These are phyloP conservation scores for Proisotoma minuta DNA, from an alignment of 2,888 invertebrate genomes.

Conservation along the genomic window DNA sequence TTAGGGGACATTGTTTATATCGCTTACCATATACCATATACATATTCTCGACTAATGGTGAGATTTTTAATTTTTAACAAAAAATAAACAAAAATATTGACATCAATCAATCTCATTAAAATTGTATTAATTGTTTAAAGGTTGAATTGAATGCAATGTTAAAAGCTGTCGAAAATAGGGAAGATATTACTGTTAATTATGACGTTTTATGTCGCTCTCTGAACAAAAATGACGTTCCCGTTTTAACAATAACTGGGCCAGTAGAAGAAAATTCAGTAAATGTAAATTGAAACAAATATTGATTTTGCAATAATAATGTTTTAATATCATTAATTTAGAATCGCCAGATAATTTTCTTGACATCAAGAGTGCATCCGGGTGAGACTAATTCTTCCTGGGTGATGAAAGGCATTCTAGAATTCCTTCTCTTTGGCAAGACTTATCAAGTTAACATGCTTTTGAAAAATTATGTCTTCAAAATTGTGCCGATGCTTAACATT, in stretches of 20 bases:
- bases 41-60: constrained; percentile 71
- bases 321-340: constrained; percentile 50
- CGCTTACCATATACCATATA: constrained; percentile 83
- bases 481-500: constrained; percentile 82
- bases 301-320: not conserved
- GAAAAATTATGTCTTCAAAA: constrained; percentile 72
- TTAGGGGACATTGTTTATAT: constrained; percentile 72
- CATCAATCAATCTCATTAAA: no score
- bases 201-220: constrained; percentile 68
- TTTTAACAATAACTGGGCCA: constrained; percentile 69
- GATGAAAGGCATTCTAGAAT: constrained; percentile 73
- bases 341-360: constrained; percentile 66
- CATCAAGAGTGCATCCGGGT: constrained; percentile 78
- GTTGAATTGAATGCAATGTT: constrained; percentile 62
- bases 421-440: constrained; percentile 57
- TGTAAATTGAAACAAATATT: no score
- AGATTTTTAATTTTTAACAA: no score
- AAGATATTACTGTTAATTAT: constrained; percentile 60
- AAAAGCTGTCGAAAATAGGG: constrained; percentile 50
- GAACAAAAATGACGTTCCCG: constrained; percentile 67
- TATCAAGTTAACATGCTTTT: constrained; percentile 60
- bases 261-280: constrained; percentile 51
- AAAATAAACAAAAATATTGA: not conserved
- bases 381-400: constrained; percentile 86
- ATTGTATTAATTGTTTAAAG: no score